These are phyloP conservation scores for Limonius californicus DNA, from an alignment of 1,140 invertebrate genomes.

Conservation along the genomic window DNA sequence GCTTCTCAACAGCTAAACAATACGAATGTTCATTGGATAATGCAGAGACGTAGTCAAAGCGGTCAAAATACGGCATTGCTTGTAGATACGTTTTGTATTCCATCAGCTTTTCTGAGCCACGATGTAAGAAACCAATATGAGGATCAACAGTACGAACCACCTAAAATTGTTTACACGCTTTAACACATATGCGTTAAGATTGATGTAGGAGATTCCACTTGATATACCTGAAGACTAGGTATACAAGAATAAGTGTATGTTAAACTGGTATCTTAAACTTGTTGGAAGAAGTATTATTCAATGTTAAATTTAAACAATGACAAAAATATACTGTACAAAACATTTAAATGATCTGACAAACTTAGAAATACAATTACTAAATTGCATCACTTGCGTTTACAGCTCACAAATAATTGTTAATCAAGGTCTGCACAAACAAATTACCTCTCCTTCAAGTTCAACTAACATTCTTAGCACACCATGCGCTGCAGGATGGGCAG, in stretches of 20 bases:
- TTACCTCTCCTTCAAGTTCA: conserved; percentile 69
- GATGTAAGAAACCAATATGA: conserved; percentile 50
- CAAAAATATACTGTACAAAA: too few relatives aligned
- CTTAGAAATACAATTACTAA: too few relatives aligned
- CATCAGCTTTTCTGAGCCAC: conserved; percentile 80
- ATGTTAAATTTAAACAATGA: not conserved
- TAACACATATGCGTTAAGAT: not conserved
- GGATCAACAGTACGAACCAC: conserved; percentile 49
- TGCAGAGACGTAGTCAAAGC: conserved; percentile 80
- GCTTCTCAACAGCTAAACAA: conserved; percentile 72
- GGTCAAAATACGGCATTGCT: conserved; percentile 79
- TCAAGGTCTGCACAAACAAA: too few relatives aligned
- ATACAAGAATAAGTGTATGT: too few relatives aligned
- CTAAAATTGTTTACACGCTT: too few relatives aligned
- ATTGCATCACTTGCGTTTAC: too few relatives aligned
- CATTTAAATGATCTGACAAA: too few relatives aligned
- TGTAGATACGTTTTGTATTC: conserved; percentile 81
- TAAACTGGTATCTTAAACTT: too few relatives aligned
- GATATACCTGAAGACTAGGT: too few relatives aligned
- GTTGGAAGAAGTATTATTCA: too few relatives aligned
- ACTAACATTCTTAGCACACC: conserved; percentile 76
- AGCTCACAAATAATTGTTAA: not conserved
- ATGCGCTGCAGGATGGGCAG: conserved; percentile 82
- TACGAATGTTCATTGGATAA: conserved; percentile 78
- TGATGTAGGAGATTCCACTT: not conserved